phyloP scores from a whole-genome alignment of 2,797 vertebrate species.

The Melopsittacus undulatus region DNA sequence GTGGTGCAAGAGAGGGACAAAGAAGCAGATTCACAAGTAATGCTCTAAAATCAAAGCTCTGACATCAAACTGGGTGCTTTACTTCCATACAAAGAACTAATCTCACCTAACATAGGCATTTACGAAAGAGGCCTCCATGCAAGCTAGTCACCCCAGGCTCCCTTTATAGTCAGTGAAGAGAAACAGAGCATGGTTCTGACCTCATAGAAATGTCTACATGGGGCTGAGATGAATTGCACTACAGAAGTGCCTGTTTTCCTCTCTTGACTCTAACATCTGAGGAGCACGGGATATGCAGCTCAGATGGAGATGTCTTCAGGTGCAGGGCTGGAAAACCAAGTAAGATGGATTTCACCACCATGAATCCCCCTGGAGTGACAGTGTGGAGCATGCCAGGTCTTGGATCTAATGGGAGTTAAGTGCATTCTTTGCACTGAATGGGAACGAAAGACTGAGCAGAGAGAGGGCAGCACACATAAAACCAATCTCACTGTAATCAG shows the following conservation, averaged over 20 bases:
- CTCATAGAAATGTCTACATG: constrained; percentile 40
- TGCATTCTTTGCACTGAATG: neutral
- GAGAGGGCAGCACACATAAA: neutral
- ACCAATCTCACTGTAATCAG: neutral
- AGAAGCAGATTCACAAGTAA: neutral
- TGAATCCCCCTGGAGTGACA: neutral
- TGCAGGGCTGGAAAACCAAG: neutral
- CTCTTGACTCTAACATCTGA: neutral
- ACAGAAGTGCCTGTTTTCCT: constrained; percentile 31
- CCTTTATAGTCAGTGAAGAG: constrained; percentile 47
- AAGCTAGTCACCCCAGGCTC: neutral
- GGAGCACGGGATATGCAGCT: neutral
- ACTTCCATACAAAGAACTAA: neutral
- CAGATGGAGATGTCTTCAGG: constrained; percentile 26
- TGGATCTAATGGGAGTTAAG: neutral
- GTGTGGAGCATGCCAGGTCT: neutral
- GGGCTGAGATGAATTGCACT: constrained; percentile 20
- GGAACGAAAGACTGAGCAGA: neutral
- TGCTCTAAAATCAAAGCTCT: neutral
- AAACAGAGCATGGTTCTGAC: constrained; percentile 48
- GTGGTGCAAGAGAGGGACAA: neutral
- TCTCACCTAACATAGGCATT: neutral
- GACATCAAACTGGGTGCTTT: neutral
- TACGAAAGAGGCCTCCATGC: neutral
- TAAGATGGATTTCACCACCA: neutral